Percentiles rank a stretch among this genome's conserved stretches.
phyloP scores from a whole-genome alignment of 2,113 vertebrate species.

The Ahaetulla prasina region DNA sequence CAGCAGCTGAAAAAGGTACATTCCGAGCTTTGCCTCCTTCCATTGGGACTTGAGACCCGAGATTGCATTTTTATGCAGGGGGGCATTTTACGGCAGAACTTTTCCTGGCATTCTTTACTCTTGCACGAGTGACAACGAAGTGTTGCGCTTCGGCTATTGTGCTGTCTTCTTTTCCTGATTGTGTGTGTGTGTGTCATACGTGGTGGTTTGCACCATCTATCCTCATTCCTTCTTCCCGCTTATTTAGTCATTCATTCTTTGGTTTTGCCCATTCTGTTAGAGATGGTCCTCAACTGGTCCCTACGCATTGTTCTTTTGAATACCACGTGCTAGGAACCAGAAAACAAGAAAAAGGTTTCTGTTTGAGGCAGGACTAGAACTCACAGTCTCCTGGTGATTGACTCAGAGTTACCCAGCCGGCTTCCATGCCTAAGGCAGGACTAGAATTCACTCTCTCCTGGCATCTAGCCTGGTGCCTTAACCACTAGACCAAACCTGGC shows the following conservation, averaged over 20 bases:
- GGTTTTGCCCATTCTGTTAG: too few species aligned
- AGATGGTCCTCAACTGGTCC: too few species aligned
- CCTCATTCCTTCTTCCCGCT: neutral
- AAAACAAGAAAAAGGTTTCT: too few species aligned
- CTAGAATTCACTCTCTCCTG: too few species aligned
- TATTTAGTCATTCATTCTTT: neutral
- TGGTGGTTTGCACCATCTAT: neutral
- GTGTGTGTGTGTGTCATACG: neutral
- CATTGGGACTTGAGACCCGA: fast-evolving
- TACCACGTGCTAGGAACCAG: neutral
- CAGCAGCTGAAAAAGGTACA: constrained; percentile 94
- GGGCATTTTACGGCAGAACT: neutral
- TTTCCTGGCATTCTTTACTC: neutral
- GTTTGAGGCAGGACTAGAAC: too few species aligned
- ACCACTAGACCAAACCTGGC: too few species aligned
- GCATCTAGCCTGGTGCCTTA: too few species aligned
- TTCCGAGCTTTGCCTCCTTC: neutral
- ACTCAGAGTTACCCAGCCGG: too few species aligned
- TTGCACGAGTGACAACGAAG: neutral
- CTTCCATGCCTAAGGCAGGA: too few species aligned
- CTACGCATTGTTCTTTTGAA: too few species aligned
- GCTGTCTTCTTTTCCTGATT: neutral
- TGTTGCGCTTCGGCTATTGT: neutral
- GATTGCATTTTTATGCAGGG: neutral
- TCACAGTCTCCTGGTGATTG: too few species aligned